Conservation (phyloP, 2,888 invertebrate species). For the Agrotis exclamationis region DNA sequence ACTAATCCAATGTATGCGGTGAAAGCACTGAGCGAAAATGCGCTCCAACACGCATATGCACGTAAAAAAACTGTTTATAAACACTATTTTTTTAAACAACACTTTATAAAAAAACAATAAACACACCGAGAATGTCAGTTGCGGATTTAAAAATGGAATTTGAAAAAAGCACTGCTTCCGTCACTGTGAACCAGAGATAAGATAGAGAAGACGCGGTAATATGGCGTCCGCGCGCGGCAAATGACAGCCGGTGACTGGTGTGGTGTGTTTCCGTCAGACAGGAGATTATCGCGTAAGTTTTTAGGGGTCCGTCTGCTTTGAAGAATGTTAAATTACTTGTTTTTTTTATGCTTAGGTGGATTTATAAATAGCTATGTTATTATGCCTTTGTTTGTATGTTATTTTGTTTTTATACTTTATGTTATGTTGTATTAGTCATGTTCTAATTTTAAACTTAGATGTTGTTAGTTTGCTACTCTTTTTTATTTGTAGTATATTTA, state of each 20-base stretch:
- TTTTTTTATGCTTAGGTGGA: not conserved
- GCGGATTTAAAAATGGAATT: constrained; percentile 19
- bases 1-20: constrained; percentile 55
- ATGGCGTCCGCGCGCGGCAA: constrained; percentile 59
- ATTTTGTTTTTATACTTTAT: not conserved
- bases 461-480: not conserved
- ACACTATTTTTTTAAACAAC: constrained; percentile 23
- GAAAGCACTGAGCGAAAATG: constrained; percentile 63
- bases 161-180: constrained; percentile 60
- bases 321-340: constrained; percentile 5
- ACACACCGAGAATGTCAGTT: constrained; percentile 38
- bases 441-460: not conserved
- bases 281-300: constrained; percentile 50
- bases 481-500: no score
- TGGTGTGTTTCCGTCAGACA: constrained; percentile 44
- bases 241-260: constrained; percentile 57
- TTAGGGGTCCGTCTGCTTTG: constrained; percentile 55
- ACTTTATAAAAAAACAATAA: constrained; percentile 6
- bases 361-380: not conserved
- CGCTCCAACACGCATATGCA: constrained; percentile 49
- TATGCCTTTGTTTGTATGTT: not conserved
- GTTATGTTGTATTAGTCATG: not conserved
- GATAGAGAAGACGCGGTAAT: constrained; percentile 41
- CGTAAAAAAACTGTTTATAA: constrained; percentile 44
- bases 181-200: constrained; percentile 53